Percentiles rank a stretch among this genome's conserved stretches.
Conservation (phyloP, 2,888 invertebrate species). For the Leucania comma region DNA sequence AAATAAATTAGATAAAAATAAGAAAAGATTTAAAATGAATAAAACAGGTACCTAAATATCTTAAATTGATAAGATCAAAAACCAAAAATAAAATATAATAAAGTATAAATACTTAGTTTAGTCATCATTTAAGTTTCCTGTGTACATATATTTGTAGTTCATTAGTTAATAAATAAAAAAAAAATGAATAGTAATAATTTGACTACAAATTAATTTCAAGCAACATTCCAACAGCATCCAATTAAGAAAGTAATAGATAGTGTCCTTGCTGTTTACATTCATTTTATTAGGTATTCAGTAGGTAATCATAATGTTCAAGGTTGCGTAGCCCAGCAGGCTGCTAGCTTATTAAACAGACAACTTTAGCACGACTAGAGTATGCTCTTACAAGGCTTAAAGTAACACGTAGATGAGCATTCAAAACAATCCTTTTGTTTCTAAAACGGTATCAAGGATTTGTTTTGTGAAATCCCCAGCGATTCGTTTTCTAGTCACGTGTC, state of each 20-base stretch:
- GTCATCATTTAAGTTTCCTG: too few relatives aligned
- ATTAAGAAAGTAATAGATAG: constrained; percentile 21
- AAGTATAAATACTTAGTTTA: too few relatives aligned
- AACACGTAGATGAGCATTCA: constrained; percentile 6
- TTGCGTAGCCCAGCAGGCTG: background rate
- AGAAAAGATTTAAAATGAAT: too few relatives aligned
- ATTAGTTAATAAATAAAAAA: too few relatives aligned
- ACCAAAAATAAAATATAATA: too few relatives aligned
- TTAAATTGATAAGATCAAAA: too few relatives aligned
- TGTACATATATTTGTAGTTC: too few relatives aligned
- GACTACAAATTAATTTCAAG: too few relatives aligned
- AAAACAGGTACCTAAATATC: too few relatives aligned
- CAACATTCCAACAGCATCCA: constrained; percentile 9
- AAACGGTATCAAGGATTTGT: constrained; percentile 37
- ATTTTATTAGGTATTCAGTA: constrained; percentile 21
- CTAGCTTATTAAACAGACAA: constrained; percentile 25
- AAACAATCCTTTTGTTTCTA: constrained; percentile 24
- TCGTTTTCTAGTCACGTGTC: constrained; percentile 53
- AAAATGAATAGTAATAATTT: too few relatives aligned
- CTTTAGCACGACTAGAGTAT: background rate
- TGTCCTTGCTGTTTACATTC: constrained; percentile 6
- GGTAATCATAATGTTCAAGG: constrained; percentile 22
- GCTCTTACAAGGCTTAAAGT: constrained; percentile 2
- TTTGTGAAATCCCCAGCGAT: constrained; percentile 37
- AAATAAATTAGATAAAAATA: too few relatives aligned